Percentiles rank a stretch among this genome's conserved stretches.
These are phyloP conservation scores for Agrochola circellaris DNA, from an alignment of 2,888 invertebrate species.

Conservation along the genomic window DNA sequence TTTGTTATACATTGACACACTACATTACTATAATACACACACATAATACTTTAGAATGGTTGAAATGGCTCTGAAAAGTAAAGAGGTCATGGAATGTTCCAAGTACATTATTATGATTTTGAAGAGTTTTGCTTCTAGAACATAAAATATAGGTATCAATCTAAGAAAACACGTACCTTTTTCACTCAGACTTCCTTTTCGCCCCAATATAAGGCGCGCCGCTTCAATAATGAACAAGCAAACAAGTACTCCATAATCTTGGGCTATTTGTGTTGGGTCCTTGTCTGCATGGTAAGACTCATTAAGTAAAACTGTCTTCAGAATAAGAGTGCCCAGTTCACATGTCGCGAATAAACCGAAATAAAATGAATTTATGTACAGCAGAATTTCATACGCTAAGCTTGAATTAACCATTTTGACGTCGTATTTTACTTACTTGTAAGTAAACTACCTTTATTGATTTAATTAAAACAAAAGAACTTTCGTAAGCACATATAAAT, in stretches of 20 bases:
- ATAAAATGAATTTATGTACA: constrained; percentile 96
- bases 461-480: constrained; percentile 59
- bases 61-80: neutral
- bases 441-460: neutral
- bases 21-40: neutral
- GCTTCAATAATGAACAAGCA: constrained; percentile 95
- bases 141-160: neutral
- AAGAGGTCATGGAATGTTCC: constrained; percentile 3
- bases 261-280: constrained; percentile 92
- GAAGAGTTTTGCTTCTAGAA: neutral
- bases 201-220: constrained; percentile 95
- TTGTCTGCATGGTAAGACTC: constrained; percentile 92
- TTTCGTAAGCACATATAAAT: constrained; percentile 26
- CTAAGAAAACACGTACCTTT: constrained; percentile 84
- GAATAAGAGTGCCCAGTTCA: constrained; percentile 94
- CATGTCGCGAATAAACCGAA: constrained; percentile 96
- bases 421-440: constrained; percentile 11
- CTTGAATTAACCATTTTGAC: constrained; percentile 93
- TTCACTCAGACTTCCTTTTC: constrained; percentile 96
- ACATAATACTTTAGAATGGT: neutral
- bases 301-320: constrained; percentile 93
- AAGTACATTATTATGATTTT: neutral
- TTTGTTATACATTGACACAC: neutral
- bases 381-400: constrained; percentile 95
- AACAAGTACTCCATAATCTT: constrained; percentile 95